Base-by-base conservation (phyloP, 2,113 vertebrate species). In the Bombycilla garrulus region DNA sequence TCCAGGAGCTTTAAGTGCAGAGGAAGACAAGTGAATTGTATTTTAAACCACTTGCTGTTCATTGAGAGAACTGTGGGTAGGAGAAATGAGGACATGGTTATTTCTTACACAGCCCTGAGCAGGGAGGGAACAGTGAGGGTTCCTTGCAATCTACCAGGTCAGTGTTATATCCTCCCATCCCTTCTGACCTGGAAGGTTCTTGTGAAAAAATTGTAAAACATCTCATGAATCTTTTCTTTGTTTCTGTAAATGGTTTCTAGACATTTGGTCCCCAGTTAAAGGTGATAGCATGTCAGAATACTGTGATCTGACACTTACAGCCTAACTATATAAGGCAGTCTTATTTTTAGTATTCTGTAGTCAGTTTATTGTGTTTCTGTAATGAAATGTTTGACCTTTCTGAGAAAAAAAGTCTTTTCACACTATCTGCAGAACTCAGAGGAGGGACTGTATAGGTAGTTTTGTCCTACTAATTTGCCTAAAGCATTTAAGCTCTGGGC, bases 401-500 rank as follows among this genome's bases (percentile, higher is more conserved):
- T 73, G 42, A 83, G 72, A 38, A 86, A 79, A 78, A 74, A 84
- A 38, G 25, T 35, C 7, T 91, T 84, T 95, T 96, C 95, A 90
- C 83, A 69, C 78, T 91, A 29, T 61, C 86, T 96, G 66, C 90
- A 95, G 93, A 95, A 86, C 86, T 94, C 79, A 9, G 50, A 61
- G 17, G 47, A 19, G 8, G 10, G 1, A 71, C 33, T 21, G 1
- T 60, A 79, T 58, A 88, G 76, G 83, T 15, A 86, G 11, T 95
- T 97, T 96, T 95, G 92, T 89, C 65, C 82, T 85, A 71, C 73
- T 83, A 56, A 73, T 90, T 96, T 97, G 35, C 60, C 84, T 92
- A 81, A 88, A 76, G 66, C 3, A 5, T 81, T 92, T 53, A 47
- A 72, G 11, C 4, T 85, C 16, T 56, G 15, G 6, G 7, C 0